Evolutionary conservation across 1,140 invertebrate genomes (phyloP).

Genomic region (Drosophila pseudoananassae): DNA sequence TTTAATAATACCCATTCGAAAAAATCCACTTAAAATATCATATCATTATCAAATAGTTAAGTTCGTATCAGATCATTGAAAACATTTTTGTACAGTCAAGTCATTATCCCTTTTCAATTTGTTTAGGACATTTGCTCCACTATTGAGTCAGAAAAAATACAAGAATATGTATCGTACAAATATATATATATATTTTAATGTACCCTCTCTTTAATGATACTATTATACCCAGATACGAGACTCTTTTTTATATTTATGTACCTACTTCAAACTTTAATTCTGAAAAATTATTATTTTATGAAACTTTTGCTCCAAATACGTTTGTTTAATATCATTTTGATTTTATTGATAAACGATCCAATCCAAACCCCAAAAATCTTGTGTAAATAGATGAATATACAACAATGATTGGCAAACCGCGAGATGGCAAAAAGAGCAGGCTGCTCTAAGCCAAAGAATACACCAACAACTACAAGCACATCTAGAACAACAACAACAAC

Average conservation of each 20-base stretch:
- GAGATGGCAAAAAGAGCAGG: conserved; percentile 84
- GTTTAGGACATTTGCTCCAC: conserved; percentile 10
- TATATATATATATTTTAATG: conserved; percentile 26
- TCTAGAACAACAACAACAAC: conserved; percentile 28
- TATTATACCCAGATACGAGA: conserved; percentile 49
- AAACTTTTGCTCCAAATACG: conserved; percentile 35
- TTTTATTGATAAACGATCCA: conserved; percentile 55
- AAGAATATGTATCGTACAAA: conserved; percentile 34
- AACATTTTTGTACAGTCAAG: conserved; percentile 50
- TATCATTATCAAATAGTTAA: neutral
- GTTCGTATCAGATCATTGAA: conserved; percentile 5
- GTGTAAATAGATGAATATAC: conserved; percentile 84
- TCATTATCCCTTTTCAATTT: conserved; percentile 12
- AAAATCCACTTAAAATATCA: neutral
- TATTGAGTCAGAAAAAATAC: conserved; percentile 26
- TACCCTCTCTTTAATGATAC: conserved; percentile 10
- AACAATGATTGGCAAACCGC: conserved; percentile 83
- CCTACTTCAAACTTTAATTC: conserved; percentile 4
- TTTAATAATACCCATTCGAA: neutral
- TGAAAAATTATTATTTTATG: conserved; percentile 21
- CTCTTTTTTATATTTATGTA: conserved; percentile 39
- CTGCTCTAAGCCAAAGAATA: conserved; percentile 72
- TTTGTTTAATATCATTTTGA: conserved; percentile 46
- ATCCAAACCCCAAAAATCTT: conserved; percentile 67
- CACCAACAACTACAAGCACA: conserved; percentile 23